Evolutionary conservation across 2,888 invertebrate species (phyloP), one percentile per base, ranked within the genome.

Genomic region (Matsumyia berberina): DNA sequence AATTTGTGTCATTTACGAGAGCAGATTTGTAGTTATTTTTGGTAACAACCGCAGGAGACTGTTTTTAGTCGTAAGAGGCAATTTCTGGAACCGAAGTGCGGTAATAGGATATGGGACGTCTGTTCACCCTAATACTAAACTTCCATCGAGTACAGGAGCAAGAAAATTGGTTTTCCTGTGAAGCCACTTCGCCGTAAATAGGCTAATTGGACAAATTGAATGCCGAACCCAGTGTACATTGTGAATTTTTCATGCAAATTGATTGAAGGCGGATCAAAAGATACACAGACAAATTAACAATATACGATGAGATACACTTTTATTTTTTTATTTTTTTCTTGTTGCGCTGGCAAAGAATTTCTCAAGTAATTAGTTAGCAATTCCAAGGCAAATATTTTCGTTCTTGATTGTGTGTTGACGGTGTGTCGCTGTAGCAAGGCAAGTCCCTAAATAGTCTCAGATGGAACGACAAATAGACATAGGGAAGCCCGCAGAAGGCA

Each of bases 341-440:
- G 24, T n/a, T 4, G 24, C 24, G 24, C 24, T 4, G 4, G 24
- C 24, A 24, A 24, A 24, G 24, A 24, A 24, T 4, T 12, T 9
- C 15, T 39, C 33, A 17, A 17, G 55, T 46, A 69, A 69, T 69
- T 57, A 44, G 44, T 44, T 33, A 69, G 12, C 19, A 42, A 44
- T 57, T 33, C 17, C 15, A 42, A 17, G 39, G 12, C 42, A 67
- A 55, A 70, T 46, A 58, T 24, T 46, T 35, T 29, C 15, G 57
- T 24, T 29, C 46, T 58, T 58, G 46, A 58, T 58, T 57, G 35
- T 46, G 42, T 57, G 42, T 42, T 55, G 29, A 51, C 5, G 35
- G 33, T 49, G 35, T 11, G 33, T 5, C 37, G 4, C 8, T 19
- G 15, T 15, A 0, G 1, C 57, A 37, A n/a, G n/a, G 57, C 12